Base-by-base conservation (phyloP, 2,113 vertebrate genomes). In the Neoarius graeffei region DNA sequence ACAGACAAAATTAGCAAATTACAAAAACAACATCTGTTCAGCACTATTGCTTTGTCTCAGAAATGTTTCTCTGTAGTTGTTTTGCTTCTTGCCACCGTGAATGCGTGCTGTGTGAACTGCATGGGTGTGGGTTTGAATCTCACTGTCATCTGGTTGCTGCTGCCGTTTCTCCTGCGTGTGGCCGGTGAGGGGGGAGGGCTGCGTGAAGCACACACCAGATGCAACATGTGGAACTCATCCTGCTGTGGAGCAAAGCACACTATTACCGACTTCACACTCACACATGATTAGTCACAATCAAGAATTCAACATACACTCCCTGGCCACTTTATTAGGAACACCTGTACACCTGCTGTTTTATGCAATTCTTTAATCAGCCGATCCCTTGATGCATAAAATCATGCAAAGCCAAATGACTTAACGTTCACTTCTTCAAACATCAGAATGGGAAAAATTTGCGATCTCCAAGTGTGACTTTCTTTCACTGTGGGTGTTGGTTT, bases 221-320 rank as follows among this genome's bases (percentile, higher is more conserved):
- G 96, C 93, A 96, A 93, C 95, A 95, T 96, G 92, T 96, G 95
- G 91, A 94, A 95, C 82, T 95, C 95, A 88, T 96, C 95, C 86
- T 96, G 95, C 95, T 96, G 92, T 5, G 30, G 84, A 85, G 14
- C 8, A 14, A 56, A 81, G 59, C n/a, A 57, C 11, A 62, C 50
- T 82, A 94, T 4, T 74, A 19, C 17, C 10, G 23, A 77, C 74
- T 13, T 52, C n/a, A 81, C 77, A 35, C 77, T 19, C 54, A 42
- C 35, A 42, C 35, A 42, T 42, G 35, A 42, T 20, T 13, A 1
- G 52, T n/a, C 42, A 42, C n/a, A 7, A 30, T 3, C 15, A 14
- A 27, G 25, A 80, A 13, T n/a, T 56, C 25, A 42, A 42, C 42
- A 42, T 42, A 42, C 42, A 42, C 42, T 42, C 42, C 42, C 42